Evolutionary conservation across 2,113 vertebrate genomes (phyloP).

Genomic region (Larimichthys crocea): DNA sequence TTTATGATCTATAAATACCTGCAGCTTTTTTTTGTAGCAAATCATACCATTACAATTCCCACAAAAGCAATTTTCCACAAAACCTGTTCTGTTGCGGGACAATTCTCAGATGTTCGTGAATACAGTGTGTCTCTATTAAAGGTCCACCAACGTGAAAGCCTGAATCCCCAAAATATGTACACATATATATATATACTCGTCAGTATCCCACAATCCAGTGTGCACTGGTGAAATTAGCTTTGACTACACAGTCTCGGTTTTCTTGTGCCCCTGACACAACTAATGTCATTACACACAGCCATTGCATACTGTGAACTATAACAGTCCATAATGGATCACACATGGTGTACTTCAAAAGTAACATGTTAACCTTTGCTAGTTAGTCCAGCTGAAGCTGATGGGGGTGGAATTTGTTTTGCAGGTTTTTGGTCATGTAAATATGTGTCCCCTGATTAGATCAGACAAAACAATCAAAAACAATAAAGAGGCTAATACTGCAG

Average conservation of each 20-base stretch:
- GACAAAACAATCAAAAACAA: neutral
- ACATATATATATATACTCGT: neutral
- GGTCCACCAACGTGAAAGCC: neutral
- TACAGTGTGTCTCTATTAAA: constrained; percentile 4
- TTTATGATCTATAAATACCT: neutral
- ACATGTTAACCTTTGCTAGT: neutral
- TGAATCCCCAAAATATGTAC: neutral
- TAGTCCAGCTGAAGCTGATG: too few relatives aligned
- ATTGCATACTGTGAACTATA: neutral
- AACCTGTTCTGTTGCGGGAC: constrained; percentile 45
- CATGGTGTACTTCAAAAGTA: too few relatives aligned
- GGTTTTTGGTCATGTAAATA: neutral
- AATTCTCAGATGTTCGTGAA: constrained; percentile 1
- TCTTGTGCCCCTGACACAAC: neutral
- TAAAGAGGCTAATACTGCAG: neutral
- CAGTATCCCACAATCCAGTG: neutral
- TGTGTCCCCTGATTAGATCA: neutral
- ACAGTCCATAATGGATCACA: neutral
- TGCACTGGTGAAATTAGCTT: neutral
- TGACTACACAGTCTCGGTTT: neutral
- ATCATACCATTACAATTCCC: neutral
- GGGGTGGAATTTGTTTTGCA: too few relatives aligned
- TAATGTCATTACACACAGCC: neutral
- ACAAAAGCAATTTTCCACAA: neutral
- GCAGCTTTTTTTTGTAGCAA: neutral